Evolutionary conservation across 2,113 vertebrate genomes (phyloP), one percentile per base, ranked within the genome.

Genomic region (Oreochromis aureus): DNA sequence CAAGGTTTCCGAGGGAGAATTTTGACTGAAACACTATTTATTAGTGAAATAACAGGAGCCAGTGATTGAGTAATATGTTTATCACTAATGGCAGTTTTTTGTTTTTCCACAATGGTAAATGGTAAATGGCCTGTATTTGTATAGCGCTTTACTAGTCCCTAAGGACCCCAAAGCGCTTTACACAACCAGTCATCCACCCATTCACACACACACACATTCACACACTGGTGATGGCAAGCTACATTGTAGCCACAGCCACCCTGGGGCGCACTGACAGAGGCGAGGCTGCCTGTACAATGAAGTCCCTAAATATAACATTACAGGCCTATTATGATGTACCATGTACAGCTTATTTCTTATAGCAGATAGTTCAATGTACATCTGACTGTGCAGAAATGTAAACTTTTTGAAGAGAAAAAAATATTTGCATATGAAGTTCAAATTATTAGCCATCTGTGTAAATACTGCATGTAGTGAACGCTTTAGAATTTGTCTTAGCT

Each of bases 1-100:
- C 6, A 18, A 78, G 73, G 73, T 56, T 94, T 95, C 87, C 48
- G 1, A 48, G 82, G 89, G 89, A 80, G 88, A 55, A 83, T 86
- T 59, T 39, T 41, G 87, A 89, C 87, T 81, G 84, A 90, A 89
- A 84, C 81, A 81, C 81, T 48, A 88, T 92, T 91, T 87, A 89
- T 87, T 79, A 85, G 66, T 36, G 85, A 89, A 89, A 85, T 81
- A 93, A 86, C 63, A 88, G 85, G 41, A 83, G 59, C 53, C 39
- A 15, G 44, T 63, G 91, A 89, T 79, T 73, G 86, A 86, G 56
- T 86, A 86, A 90, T 63, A 55, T 89, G 59, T 90, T 89, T 85
- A 91, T 90, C 81, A 78, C 41, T 56, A 82, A 80, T 87, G 78
- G 36, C 84, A 85, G 30, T 59, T 87, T 66, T 66, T 66, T 39